phyloP scores from a whole-genome alignment of 2,797 vertebrate genomes.

The Pseudocheirus occidentalis region DNA sequence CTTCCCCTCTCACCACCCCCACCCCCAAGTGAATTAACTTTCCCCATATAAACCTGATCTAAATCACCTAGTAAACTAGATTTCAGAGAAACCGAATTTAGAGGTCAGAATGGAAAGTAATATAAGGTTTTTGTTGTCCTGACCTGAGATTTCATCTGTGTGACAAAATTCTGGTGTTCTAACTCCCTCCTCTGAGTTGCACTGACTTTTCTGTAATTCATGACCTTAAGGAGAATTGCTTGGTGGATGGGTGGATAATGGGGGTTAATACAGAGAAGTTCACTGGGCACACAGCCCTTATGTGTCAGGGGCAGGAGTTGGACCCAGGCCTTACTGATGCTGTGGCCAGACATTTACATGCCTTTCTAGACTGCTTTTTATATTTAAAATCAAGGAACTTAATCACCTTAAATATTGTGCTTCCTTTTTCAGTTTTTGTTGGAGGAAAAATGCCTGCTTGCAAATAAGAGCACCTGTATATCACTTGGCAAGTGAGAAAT shows the following conservation, averaged over 20 bases:
- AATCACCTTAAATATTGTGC: slow-evolving; percentile 14
- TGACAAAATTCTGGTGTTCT: neutral
- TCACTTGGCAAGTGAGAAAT: slow-evolving; percentile 47
- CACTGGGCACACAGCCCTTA: neutral
- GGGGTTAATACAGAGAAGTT: neutral
- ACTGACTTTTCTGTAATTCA: neutral
- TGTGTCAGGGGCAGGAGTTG: neutral
- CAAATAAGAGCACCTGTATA: slow-evolving; percentile 22
- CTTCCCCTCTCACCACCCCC: neutral
- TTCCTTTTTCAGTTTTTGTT: slow-evolving; percentile 17
- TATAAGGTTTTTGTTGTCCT: neutral
- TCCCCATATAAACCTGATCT: neutral
- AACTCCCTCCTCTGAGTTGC: neutral
- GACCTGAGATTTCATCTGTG: neutral
- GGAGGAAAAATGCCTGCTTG: neutral
- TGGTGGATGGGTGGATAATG: neutral
- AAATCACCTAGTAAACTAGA: slow-evolving; percentile 12
- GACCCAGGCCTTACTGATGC: neutral
- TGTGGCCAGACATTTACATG: neutral
- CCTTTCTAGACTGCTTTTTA: neutral
- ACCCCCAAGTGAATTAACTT: slow-evolving; percentile 61
- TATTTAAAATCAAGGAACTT: slow-evolving; percentile 47
- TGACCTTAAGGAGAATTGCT: neutral
- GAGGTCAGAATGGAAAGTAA: slow-evolving; percentile 19
- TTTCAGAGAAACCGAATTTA: slow-evolving; percentile 56